Conservation (phyloP, 2,797 vertebrate species). For the Anomalospiza imberbis region DNA sequence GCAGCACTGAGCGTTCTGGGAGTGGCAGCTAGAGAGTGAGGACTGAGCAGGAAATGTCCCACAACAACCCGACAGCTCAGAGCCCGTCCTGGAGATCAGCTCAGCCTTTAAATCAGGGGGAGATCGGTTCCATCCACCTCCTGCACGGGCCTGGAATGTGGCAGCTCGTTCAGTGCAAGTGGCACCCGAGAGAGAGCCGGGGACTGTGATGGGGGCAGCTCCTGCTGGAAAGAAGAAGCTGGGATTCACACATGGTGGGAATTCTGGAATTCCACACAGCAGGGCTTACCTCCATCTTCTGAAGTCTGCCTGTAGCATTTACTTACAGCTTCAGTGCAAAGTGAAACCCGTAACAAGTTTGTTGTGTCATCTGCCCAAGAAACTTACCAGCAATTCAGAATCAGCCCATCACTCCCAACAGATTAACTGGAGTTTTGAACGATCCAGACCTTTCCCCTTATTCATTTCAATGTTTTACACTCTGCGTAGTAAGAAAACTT, state of each 20-base stretch:
- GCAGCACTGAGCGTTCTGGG: slow-evolving; percentile 46
- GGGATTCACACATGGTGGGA: neutral
- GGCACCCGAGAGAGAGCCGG: neutral
- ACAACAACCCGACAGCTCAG: neutral
- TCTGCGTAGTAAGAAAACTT: neutral
- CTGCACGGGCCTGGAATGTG: neutral
- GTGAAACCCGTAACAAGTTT: neutral
- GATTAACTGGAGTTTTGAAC: neutral
- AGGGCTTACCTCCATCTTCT: neutral
- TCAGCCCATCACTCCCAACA: neutral
- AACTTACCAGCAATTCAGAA: neutral
- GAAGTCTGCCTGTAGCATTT: neutral
- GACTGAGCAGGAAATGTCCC: neutral
- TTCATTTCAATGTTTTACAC: neutral
- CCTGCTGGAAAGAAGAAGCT: neutral
- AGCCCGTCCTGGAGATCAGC: neutral
- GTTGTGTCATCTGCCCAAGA: neutral
- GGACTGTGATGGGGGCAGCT: neutral
- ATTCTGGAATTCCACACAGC: neutral
- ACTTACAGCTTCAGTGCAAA: neutral
- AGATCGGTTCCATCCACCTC: neutral
- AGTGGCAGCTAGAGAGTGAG: slow-evolving; percentile 3
- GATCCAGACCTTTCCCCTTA: neutral
- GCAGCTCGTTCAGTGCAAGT: neutral
- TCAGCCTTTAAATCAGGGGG: neutral